phyloP scores from a whole-genome alignment of 2,113 vertebrate genomes.

The Vanacampus margaritifer region DNA sequence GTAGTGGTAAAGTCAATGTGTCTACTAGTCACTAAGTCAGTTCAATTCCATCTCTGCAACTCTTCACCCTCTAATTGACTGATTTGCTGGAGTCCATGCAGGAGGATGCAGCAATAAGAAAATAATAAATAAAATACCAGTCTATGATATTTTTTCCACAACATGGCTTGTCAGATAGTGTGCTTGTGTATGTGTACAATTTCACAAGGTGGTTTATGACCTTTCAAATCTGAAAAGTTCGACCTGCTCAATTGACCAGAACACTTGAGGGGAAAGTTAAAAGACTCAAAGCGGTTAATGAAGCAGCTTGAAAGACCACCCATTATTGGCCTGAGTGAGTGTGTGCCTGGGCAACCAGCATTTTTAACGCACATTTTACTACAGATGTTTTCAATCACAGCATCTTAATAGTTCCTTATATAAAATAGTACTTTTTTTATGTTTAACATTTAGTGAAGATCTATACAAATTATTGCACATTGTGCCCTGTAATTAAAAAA shows the following conservation, averaged over 20 bases:
- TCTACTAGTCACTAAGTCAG: not conserved
- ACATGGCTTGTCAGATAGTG: not conserved
- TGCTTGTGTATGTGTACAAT: conserved; percentile 11
- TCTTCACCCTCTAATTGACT: no score
- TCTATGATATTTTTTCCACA: not conserved
- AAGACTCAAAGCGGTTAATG: conserved; percentile 29
- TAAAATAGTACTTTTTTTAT: not conserved
- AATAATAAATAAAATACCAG: not conserved
- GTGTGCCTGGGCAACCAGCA: not conserved
- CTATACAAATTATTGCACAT: not conserved
- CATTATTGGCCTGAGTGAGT: conserved; percentile 23
- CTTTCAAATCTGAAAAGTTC: conserved; percentile 26
- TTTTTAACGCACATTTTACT: not conserved
- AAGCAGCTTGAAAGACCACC: conserved; percentile 50
- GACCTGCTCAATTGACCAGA: conserved; percentile 25
- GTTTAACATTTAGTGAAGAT: not conserved
- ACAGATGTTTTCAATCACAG: not conserved
- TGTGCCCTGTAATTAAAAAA: not conserved
- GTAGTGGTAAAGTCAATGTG: no score
- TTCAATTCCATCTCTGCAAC: not conserved
- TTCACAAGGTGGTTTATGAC: conserved; percentile 25
- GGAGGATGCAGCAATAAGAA: not conserved
- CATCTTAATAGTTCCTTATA: not conserved
- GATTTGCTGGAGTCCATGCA: no score
- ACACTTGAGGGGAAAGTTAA: conserved; percentile 46